Base-by-base conservation (phyloP, 2,113 vertebrate species). In the Heterocephalus glaber region DNA sequence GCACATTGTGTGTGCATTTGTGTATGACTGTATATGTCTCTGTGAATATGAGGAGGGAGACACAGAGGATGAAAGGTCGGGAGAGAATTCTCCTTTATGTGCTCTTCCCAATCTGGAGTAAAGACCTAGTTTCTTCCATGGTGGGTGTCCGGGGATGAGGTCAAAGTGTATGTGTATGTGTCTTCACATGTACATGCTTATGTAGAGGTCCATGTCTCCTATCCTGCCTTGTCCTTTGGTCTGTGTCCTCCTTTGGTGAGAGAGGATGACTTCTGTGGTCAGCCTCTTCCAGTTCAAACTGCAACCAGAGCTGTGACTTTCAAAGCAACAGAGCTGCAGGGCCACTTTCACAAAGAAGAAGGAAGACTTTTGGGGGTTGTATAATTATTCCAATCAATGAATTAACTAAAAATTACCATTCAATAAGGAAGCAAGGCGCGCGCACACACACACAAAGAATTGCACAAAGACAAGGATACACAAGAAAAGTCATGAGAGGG, bases 401-500 rank as follows among this genome's bases (percentile, higher is more conserved):
- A 86, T 44, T 76, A 93, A 94, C 88, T 38, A 60, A 94, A 97
- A 84, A 5, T 49, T 54, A 72, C 54, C 52, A 76, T 96, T 95
- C 65, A 82, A 72, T 56, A 72, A 93, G 76, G 70, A 96, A 95
- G 84, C 58, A 76, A 86, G 77, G 24, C 0, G 2, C 5, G 9
- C 13, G 7, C 9, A 7, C 8, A 12, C 11, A 26, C 1, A 13
- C n/a, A 38, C 7, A 54, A 20, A 2, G 38, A 52, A 49, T 58
- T 56, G n/a, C 3, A 63, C 44, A 35, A 12, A 86, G 17, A 52
- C 26, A 33, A 20, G 13, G 30, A 33, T 38, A 87, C 22, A 26
- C 9, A 58, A n/a, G 70, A 13, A 79, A 86, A 33, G 30, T 72
- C 24, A 60, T 58, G 54, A 47, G 74, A 95, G 56, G 24, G 2